Evolutionary conservation across 2,888 invertebrate species (phyloP).

Genomic region (Esperia sulphurella): DNA sequence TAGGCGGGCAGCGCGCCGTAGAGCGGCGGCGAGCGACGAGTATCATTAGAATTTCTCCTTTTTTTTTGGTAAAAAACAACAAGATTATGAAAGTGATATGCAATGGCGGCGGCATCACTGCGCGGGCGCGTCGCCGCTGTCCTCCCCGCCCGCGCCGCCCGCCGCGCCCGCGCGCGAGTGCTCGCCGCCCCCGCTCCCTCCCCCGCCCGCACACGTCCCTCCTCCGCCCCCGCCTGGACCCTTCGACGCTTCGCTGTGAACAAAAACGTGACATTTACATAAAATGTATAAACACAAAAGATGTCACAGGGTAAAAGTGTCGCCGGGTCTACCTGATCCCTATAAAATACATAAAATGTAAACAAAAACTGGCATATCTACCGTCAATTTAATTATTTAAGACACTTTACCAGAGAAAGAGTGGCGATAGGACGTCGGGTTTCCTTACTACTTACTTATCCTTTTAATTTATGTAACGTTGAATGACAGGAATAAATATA

Average conservation of each 20-base stretch:
- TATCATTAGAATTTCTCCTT: constrained; percentile 51
- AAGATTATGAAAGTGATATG: constrained; percentile 68
- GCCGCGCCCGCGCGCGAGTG: constrained; percentile 22
- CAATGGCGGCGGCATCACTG: constrained; percentile 49
- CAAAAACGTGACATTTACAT: constrained; percentile 1
- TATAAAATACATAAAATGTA: too few species aligned
- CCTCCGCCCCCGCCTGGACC: constrained; percentile 26
- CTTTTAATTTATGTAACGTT: too few species aligned
- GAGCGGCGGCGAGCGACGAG: constrained; percentile 28
- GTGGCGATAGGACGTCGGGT: too few species aligned
- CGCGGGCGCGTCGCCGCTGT: constrained; percentile 15
- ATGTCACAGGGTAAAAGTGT: too few species aligned
- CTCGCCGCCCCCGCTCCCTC: constrained; percentile 9
- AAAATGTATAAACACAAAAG: too few species aligned
- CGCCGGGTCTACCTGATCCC: too few species aligned
- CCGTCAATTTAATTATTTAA: too few species aligned
- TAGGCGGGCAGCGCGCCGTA: constrained; percentile 9
- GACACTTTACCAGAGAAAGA: too few species aligned
- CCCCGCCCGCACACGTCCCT: constrained; percentile 20
- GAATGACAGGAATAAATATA: too few species aligned
- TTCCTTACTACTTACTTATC: too few species aligned
- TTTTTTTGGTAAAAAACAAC: constrained; percentile 72
- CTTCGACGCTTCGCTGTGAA: constrained; percentile 49
- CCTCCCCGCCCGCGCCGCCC: constrained; percentile 20
- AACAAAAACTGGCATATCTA: too few species aligned